phyloP scores from a whole-genome alignment of 2,888 invertebrate species.

The Synanthedon formicaeformis region DNA sequence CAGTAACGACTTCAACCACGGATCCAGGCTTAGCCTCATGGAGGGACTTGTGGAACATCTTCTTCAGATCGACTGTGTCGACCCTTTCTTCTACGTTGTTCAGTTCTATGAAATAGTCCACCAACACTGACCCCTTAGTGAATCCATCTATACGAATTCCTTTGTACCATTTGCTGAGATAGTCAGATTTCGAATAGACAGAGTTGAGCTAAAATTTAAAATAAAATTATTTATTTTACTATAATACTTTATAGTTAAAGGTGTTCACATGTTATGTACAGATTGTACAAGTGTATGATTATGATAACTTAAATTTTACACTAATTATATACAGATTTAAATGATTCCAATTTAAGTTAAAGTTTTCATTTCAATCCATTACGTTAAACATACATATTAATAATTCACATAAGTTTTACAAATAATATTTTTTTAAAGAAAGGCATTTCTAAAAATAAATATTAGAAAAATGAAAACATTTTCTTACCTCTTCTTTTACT shows the following conservation, averaged over 20 bases:
- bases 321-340: too few species aligned
- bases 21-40: slow-evolving; percentile 63
- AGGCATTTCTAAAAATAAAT: too few species aligned
- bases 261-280: too few species aligned
- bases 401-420: too few species aligned
- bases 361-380: too few species aligned
- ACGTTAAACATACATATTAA: too few species aligned
- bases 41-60: slow-evolving; percentile 75
- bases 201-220: slow-evolving; percentile 78
- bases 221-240: neutral
- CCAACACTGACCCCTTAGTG: slow-evolving; percentile 87
- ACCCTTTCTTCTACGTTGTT: slow-evolving; percentile 79
- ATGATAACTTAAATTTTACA: too few species aligned
- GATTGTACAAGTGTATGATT: too few species aligned
- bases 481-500: slow-evolving; percentile 80
- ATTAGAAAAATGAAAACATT: neutral
- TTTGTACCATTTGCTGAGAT: slow-evolving; percentile 84
- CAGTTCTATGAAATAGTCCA: slow-evolving; percentile 88
- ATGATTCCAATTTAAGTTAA: too few species aligned
- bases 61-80: slow-evolving; percentile 79
- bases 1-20: slow-evolving; percentile 42
- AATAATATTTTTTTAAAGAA: too few species aligned
- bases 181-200: slow-evolving; percentile 81
- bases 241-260: too few species aligned
- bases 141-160: slow-evolving; percentile 89